Percentiles rank a stretch among this genome's conserved stretches.
These are phyloP conservation scores for Caenorhabditis angaria DNA, from an alignment of 2,888 invertebrate genomes.

Conservation along the genomic window DNA sequence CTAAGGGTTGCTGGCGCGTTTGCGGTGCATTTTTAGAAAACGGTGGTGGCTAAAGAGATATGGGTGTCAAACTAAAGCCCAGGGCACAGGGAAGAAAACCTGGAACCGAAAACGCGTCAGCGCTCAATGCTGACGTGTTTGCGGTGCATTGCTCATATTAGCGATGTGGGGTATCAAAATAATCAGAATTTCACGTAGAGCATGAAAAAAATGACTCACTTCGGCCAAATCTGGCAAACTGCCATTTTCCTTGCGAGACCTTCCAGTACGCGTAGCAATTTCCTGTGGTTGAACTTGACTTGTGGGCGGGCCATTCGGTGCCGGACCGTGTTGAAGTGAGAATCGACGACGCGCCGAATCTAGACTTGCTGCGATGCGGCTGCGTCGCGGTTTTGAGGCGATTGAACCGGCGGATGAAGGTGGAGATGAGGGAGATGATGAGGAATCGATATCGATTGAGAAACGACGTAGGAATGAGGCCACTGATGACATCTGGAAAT, in stretches of 20 bases:
- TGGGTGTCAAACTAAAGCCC: too few species aligned
- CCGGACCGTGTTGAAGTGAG: conserved; percentile 48
- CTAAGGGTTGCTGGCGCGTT: not conserved
- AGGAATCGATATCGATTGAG: conserved; percentile 46
- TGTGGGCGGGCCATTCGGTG: conserved; percentile 8
- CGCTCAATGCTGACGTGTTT: conserved; percentile 7
- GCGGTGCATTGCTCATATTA: too few species aligned
- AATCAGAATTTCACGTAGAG: too few species aligned
- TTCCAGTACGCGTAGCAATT: conserved; percentile 25
- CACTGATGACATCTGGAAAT: conserved; percentile 21
- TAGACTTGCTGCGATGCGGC: conserved; percentile 37
- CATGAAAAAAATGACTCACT: conserved; percentile 11
- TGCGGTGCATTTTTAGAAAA: too few species aligned
- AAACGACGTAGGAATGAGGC: conserved; percentile 55
- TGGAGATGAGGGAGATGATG: conserved; percentile 30
- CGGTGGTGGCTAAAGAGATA: too few species aligned
- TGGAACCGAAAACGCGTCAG: not conserved
- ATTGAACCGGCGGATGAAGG: conserved; percentile 24
- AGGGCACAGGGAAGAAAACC: not conserved
- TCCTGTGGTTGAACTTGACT: conserved; percentile 32
- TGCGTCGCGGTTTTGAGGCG: conserved; percentile 21
- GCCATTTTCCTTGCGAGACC: conserved; percentile 26
- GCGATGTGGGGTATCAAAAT: too few species aligned
- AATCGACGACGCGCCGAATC: conserved; percentile 55
- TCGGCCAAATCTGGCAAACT: conserved; percentile 40